Evolutionary conservation across 1,140 invertebrate genomes (phyloP).

Genomic region (Mesaphorura yosii): DNA sequence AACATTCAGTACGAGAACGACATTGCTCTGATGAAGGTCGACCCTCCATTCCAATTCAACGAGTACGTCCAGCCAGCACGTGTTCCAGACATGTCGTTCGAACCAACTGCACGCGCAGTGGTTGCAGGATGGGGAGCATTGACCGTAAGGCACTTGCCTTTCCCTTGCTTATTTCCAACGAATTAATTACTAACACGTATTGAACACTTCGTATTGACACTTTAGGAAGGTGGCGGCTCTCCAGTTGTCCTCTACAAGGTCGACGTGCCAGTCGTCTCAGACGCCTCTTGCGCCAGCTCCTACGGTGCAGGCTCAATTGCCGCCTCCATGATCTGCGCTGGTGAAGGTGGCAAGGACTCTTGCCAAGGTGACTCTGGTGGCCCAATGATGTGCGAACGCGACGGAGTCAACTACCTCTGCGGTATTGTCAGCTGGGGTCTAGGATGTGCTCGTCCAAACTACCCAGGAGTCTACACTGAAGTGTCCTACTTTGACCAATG

Average conservation of each 20-base stretch:
- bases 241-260: slow-evolving; percentile 16
- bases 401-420: not conserved
- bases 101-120: not conserved
- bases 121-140: not conserved
- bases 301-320: slow-evolving; percentile 7
- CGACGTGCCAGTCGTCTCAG: slow-evolving; percentile 18
- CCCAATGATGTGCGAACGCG: not conserved
- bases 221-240: slow-evolving; percentile 9
- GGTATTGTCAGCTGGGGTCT: slow-evolving; percentile 1
- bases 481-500: not conserved
- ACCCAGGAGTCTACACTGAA: slow-evolving; percentile 9
- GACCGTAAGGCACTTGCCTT: not conserved
- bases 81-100: slow-evolving; percentile 12
- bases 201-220: not conserved
- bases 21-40: slow-evolving; percentile 30
- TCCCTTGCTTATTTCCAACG: not conserved
- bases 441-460: not conserved
- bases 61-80: slow-evolving; percentile 30
- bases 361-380: slow-evolving; percentile 48
- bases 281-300: slow-evolving; percentile 10
- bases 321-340: slow-evolving; percentile 22
- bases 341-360: slow-evolving; percentile 60
- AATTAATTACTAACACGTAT: not conserved
- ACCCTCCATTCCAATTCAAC: slow-evolving; percentile 28
- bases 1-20: slow-evolving; percentile 2